A percentile compares a stretch with the other conserved stretches of the same genome.
These are phyloP conservation scores for Bothrops jararaca DNA, from an alignment of 2,113 vertebrate species.

Conservation along the genomic window DNA sequence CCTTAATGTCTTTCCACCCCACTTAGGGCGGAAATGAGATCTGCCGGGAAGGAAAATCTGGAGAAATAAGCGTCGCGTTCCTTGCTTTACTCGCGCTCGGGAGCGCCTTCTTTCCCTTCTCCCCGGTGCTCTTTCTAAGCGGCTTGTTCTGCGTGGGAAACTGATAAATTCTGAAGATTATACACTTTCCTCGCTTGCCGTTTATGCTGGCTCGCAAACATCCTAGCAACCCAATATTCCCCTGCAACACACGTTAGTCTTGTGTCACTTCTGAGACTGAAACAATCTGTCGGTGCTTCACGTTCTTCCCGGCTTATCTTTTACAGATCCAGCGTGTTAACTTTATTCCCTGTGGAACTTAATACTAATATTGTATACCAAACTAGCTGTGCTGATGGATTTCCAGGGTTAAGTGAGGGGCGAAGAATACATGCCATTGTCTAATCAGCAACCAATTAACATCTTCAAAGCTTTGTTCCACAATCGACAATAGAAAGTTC, in stretches of 20 bases:
- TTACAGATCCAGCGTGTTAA: background rate
- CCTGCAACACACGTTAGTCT: background rate
- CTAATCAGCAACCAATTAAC: background rate
- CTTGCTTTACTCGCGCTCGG: background rate
- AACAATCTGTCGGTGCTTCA: background rate
- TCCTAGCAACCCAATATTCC: background rate
- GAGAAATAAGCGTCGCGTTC: no score
- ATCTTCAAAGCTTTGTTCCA: background rate
- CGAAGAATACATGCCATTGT: background rate
- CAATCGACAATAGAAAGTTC: background rate
- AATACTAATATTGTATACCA: background rate
- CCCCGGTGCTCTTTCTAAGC: background rate
- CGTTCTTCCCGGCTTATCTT: background rate
- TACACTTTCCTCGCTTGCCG: background rate
- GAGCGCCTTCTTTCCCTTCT: background rate
- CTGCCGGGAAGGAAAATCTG: background rate
- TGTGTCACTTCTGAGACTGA: background rate
- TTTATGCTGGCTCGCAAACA: background rate
- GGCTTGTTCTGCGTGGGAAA: background rate
- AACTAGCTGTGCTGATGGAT: background rate
- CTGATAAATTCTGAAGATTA: background rate
- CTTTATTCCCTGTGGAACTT: background rate
- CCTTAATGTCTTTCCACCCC: background rate
- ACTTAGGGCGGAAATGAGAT: background rate
- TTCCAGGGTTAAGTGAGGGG: background rate